Conservation (phyloP, 37 sponge, comb jelly and placozoan species). For the Beroe ovata region DNA sequence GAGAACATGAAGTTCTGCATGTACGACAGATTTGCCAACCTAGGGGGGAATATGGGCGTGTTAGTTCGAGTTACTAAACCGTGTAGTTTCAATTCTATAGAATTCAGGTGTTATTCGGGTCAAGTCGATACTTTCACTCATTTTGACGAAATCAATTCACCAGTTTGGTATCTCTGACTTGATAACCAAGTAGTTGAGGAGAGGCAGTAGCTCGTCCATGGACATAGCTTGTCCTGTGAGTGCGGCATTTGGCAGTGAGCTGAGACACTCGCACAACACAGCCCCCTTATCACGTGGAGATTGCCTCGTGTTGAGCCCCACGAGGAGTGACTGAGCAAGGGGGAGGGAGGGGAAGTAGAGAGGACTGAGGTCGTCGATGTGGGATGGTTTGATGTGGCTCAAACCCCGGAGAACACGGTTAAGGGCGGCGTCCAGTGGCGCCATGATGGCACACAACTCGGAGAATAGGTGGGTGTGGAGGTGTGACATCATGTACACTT, state of each 20-base stretch:
- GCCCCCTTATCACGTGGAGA: constrained; percentile 8
- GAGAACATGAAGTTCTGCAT: constrained; percentile 88
- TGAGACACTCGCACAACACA: constrained; percentile 41
- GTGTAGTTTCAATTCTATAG: too few relatives aligned
- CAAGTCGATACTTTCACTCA: too few relatives aligned
- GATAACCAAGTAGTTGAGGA: constrained; percentile 83
- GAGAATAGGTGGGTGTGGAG: constrained; percentile 35
- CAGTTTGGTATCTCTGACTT: constrained; percentile 92
- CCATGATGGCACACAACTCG: constrained; percentile 22
- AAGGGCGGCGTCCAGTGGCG: constrained; percentile 77
- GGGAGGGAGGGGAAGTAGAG: constrained; percentile 46
- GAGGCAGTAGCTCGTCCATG: constrained; percentile 95
- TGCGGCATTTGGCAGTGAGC: constrained; percentile 11
- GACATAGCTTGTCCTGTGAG: constrained; percentile 71
- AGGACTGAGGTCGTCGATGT: constrained; percentile 29
- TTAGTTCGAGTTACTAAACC: too few relatives aligned
- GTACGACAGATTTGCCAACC: constrained; percentile 82
- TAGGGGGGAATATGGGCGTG: too few relatives aligned
- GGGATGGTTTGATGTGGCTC: constrained; percentile 1
- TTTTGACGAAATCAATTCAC: too few relatives aligned
- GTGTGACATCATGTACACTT: constrained; percentile 34
- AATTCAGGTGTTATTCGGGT: too few relatives aligned
- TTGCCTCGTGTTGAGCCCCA: background rate
- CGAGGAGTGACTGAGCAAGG: background rate
- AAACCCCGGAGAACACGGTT: constrained; percentile 84